These are phyloP conservation scores for Thinocorus orbignyianus DNA, from an alignment of 2,113 vertebrate genomes.

Conservation along the genomic window DNA sequence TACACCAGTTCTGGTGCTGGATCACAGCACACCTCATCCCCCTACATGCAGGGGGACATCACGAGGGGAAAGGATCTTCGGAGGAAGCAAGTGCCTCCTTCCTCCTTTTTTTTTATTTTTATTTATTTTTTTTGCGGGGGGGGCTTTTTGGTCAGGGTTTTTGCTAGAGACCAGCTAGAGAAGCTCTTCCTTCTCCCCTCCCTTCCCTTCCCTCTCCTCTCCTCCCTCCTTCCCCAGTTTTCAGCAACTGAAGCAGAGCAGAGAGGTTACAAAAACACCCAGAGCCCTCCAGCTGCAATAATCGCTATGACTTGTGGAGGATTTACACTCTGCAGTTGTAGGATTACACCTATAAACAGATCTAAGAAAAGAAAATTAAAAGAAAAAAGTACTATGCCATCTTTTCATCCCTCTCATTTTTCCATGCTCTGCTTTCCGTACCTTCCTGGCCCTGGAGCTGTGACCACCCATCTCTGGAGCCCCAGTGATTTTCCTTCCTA, in stretches of 20 bases:
- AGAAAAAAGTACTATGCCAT: background rate
- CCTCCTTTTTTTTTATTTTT: background rate
- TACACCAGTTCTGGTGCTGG: background rate
- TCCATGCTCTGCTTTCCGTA: background rate
- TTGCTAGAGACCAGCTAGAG: background rate
- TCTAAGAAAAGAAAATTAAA: conserved; percentile 7
- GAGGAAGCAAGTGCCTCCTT: background rate
- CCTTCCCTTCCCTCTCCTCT: fast-evolving
- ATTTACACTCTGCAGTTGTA: background rate
- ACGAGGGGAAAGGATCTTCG: background rate
- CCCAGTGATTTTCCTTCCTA: background rate
- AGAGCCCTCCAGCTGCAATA: background rate
- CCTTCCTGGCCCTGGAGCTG: background rate
- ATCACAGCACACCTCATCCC: background rate
- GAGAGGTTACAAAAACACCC: background rate
- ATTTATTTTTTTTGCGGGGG: background rate
- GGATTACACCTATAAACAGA: conserved; percentile 25
- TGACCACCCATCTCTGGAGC: background rate
- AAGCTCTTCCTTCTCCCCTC: background rate
- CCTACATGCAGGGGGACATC: too few species aligned
- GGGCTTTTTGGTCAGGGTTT: background rate
- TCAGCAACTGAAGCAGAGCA: background rate
- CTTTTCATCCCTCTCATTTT: background rate
- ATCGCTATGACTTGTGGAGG: background rate
- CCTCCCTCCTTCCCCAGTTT: background rate